These are phyloP conservation scores for Trimorus sp. DNA, from an alignment of 2,888 invertebrate species.

Conservation along the genomic window DNA sequence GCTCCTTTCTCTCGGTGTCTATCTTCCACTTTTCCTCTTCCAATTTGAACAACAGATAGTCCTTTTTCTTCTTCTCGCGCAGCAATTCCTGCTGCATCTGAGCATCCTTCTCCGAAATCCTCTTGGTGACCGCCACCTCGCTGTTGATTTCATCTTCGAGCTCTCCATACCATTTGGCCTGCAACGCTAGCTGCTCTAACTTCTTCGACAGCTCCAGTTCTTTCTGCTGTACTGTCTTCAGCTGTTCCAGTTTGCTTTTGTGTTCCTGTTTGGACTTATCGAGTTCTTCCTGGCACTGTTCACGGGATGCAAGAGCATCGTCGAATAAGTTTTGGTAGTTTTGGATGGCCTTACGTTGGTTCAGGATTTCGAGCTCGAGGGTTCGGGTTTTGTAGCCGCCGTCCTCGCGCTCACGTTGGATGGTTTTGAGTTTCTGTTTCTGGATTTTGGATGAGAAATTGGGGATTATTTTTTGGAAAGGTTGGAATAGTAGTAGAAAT, in stretches of 20 bases:
- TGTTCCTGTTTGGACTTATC: constrained; percentile 82
- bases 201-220: constrained; percentile 79
- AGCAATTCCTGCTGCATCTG: constrained; percentile 76
- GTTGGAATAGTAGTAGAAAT: neutral
- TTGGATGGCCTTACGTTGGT: constrained; percentile 83
- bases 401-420: constrained; percentile 82
- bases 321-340: constrained; percentile 83
- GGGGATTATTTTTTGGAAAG: neutral
- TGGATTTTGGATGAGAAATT: too few species aligned
- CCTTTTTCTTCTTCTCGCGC: constrained; percentile 81
- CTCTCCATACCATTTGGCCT: constrained; percentile 84
- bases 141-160: constrained; percentile 87
- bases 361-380: constrained; percentile 84
- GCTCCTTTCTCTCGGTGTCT: constrained; percentile 85
- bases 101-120: constrained; percentile 85
- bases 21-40: constrained; percentile 88
- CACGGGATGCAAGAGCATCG: constrained; percentile 82
- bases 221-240: constrained; percentile 79
- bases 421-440: too few species aligned
- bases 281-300: constrained; percentile 83
- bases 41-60: constrained; percentile 86
- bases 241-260: constrained; percentile 81
- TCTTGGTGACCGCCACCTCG: constrained; percentile 85
- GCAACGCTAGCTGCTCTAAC: constrained; percentile 83
- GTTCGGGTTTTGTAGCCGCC: constrained; percentile 85